Evolutionary conservation across 1,140 invertebrate species (phyloP).

Genomic region (Drosophila santomea): DNA sequence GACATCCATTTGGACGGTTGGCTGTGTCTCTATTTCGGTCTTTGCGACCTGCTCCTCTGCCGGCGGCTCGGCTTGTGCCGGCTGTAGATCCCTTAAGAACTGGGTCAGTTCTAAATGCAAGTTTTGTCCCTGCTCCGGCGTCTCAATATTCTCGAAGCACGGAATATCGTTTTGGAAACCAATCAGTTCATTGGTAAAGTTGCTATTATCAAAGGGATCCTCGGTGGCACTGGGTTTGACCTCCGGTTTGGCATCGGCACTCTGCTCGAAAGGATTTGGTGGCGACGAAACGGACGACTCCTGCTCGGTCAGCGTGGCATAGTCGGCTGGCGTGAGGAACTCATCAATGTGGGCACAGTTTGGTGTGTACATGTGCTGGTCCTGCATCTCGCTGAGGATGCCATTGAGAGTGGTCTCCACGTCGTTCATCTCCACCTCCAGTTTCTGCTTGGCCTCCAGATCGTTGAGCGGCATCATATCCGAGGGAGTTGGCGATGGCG

Average conservation of each 20-base stretch:
- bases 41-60: neutral
- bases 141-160: conserved; percentile 76
- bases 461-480: conserved; percentile 40
- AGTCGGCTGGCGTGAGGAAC: conserved; percentile 72
- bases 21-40: neutral
- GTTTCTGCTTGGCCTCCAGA: conserved; percentile 58
- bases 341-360: conserved; percentile 66
- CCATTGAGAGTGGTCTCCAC: conserved; percentile 80
- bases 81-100: conserved; percentile 64
- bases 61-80: neutral
- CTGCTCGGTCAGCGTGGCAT: conserved; percentile 61
- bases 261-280: conserved; percentile 23
- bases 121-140: conserved; percentile 43
- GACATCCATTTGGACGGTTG: neutral
- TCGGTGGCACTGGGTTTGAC: conserved; percentile 3
- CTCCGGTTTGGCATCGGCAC: neutral
- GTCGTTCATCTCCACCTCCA: conserved; percentile 76
- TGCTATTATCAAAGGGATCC: conserved; percentile 59
- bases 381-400: conserved; percentile 80
- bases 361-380: conserved; percentile 79
- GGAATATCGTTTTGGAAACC: conserved; percentile 82
- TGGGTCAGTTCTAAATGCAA: conserved; percentile 66
- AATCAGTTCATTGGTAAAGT: conserved; percentile 68
- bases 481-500: neutral
- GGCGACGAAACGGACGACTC: conserved; percentile 16